Conservation (phyloP, 2,113 vertebrate species). For the Erythrocercus mccallii region DNA sequence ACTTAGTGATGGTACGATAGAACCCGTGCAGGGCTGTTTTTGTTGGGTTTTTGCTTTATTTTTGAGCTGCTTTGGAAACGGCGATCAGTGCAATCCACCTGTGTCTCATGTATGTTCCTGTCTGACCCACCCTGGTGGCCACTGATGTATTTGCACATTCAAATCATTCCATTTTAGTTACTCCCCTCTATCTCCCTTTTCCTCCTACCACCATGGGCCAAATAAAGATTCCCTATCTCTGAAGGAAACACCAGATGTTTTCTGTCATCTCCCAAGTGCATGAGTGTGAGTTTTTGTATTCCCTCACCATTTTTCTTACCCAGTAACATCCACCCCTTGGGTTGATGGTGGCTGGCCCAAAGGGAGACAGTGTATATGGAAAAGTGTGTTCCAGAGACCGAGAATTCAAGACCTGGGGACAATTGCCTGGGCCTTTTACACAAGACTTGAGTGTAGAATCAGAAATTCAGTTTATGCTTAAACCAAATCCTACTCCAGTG, state of each 20-base stretch:
- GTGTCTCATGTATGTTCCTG: conserved; percentile 16
- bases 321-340: conserved; percentile 1
- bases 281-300: conserved; percentile 67
- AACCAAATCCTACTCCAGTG: neutral
- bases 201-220: conserved; percentile 43
- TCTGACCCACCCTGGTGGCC: conserved; percentile 29
- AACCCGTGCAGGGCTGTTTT: neutral
- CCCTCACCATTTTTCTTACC: neutral
- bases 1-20: conserved; percentile 51
- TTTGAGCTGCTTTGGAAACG: conserved; percentile 34
- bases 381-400: neutral
- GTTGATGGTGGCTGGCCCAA: neutral
- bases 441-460: neutral
- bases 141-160: conserved; percentile 63
- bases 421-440: neutral
- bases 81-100: conserved; percentile 38
- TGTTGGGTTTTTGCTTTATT: neutral
- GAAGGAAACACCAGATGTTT: conserved; percentile 52
- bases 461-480: neutral
- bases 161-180: conserved; percentile 67
- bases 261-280: conserved; percentile 65
- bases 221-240: conserved; percentile 76
- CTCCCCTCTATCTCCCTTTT: neutral
- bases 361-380: neutral
- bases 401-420: neutral